Base-by-base conservation (phyloP, 2,888 invertebrate genomes). In the Theristus sp. region DNA sequence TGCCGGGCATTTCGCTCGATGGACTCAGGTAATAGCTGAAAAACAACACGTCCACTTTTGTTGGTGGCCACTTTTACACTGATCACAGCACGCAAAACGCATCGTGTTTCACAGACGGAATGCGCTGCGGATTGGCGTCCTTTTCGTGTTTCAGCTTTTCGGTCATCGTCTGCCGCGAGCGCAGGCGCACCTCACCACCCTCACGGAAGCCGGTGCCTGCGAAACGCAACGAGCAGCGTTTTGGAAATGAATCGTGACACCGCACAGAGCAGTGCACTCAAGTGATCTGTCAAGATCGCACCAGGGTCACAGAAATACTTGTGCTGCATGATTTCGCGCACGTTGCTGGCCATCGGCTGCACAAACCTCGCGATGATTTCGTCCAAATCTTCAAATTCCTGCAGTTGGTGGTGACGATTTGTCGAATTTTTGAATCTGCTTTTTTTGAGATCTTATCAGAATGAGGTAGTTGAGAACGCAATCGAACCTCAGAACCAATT, bases 381-480 rank as follows among this genome's bases (percentile, higher is more conserved):
- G 76, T 99, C 98, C 38, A 99, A 79, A 77, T 99, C 98, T 78
- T 99, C 98, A 75, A 90, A 98, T 72, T 93, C 91, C 70, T 93
- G 60, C 56, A 38, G 17, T n/a, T n/a, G n/a, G n/a, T n/a, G n/a
- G n/a, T n/a, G n/a, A n/a, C n/a, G n/a, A n/a, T n/a, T n/a, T n/a
- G n/a, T n/a, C n/a, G n/a, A n/a, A n/a, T n/a, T n/a, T n/a, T n/a
- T n/a, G n/a, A n/a, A n/a, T n/a, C n/a, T n/a, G n/a, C n/a, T n/a
- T n/a, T n/a, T n/a, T n/a, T n/a, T n/a, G n/a, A n/a, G n/a, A n/a
- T n/a, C n/a, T n/a, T n/a, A n/a, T n/a, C n/a, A n/a, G n/a, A n/a
- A n/a, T n/a, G n/a, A n/a, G n/a, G n/a, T n/a, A n/a, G n/a, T n/a
- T n/a, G 17, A 38, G 6, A 38, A 17, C 38, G 10, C 10, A 13